phyloP scores from a whole-genome alignment of 2,113 vertebrate genomes.

The Lophotis ruficrista region DNA sequence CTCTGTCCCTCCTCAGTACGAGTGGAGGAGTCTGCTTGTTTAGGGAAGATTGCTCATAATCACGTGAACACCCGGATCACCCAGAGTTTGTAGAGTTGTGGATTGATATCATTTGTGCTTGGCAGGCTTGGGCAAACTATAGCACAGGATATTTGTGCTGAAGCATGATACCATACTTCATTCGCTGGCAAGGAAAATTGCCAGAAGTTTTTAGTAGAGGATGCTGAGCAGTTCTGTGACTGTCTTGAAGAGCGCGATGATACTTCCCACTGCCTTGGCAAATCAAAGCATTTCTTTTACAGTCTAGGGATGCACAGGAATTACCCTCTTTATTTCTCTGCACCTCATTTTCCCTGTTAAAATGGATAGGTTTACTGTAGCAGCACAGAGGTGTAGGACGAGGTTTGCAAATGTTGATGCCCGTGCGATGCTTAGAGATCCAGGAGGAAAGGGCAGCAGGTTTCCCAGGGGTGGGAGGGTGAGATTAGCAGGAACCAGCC shows the following conservation, averaged over 20 bases:
- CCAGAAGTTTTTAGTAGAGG: background rate
- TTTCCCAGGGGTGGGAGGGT: background rate
- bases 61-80: background rate
- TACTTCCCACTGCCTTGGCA: background rate
- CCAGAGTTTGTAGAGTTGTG: background rate
- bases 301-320: background rate
- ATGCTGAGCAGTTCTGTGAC: background rate
- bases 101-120: background rate
- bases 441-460: background rate
- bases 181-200: background rate
- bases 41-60: background rate
- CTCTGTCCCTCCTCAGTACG: background rate
- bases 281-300: background rate
- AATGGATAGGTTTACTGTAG: background rate
- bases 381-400: background rate
- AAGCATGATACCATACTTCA: background rate
- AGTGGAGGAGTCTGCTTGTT: background rate
- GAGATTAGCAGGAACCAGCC: background rate
- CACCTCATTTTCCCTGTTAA: background rate
- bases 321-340: background rate
- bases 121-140: fast-evolving
- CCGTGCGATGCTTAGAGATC: background rate
- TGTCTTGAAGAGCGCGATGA: background rate
- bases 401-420: background rate
- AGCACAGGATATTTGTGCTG: background rate